Percentiles rank a stretch among this genome's conserved stretches.
These are phyloP conservation scores for Copidosoma floridanum DNA, from an alignment of 1,140 invertebrate species.

Conservation along the genomic window DNA sequence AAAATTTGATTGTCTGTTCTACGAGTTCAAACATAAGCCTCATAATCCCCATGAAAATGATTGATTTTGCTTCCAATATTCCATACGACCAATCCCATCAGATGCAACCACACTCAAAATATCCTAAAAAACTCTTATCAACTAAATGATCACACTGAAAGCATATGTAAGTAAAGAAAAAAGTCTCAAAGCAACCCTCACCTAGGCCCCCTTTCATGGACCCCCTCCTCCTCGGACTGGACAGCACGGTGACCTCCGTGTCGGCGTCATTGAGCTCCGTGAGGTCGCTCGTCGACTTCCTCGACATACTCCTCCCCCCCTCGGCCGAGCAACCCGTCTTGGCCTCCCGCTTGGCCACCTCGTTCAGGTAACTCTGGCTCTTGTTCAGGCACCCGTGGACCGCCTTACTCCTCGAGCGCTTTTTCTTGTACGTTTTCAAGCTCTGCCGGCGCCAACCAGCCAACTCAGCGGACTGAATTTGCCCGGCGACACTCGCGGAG, in stretches of 20 bases:
- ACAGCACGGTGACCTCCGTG: conserved; percentile 61
- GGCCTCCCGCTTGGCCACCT: conserved; percentile 19
- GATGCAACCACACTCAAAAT: no score
- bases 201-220: conserved; percentile 64
- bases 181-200: no score
- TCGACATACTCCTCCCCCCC: conserved; percentile 35
- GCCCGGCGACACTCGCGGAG: not conserved
- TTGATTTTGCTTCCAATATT: no score
- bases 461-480: not conserved
- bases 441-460: not conserved
- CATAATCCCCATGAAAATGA: no score
- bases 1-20: no score
- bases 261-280: conserved; percentile 65
- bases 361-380: conserved; percentile 45
- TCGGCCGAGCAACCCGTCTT: conserved; percentile 8
- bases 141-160: no score
- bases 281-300: conserved; percentile 73
- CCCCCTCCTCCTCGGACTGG: conserved; percentile 62
- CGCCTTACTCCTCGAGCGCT: no score
- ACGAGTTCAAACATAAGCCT: no score
- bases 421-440: no score
- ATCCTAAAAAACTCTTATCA: no score
- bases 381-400: conserved; percentile 17
- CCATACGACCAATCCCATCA: no score
- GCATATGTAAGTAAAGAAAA: no score